Evolutionary conservation across 2,888 invertebrate species (phyloP), one percentile per base, ranked within the genome.

Genomic region (Sycophila texana): DNA sequence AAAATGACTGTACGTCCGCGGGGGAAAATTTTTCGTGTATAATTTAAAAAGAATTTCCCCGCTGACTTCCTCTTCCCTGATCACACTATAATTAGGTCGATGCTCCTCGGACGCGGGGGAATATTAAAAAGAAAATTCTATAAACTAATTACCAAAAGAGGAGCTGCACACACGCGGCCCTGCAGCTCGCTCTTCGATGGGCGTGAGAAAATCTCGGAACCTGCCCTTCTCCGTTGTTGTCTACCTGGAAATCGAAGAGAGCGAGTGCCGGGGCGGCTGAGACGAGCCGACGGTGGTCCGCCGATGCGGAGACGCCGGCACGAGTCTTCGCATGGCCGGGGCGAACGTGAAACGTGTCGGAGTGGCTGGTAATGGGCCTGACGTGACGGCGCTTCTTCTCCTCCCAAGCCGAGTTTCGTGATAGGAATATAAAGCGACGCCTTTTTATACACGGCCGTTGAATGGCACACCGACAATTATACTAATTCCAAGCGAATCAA

Each of bases 321-420:
- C 39, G 7, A 7, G 20, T 14, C 47, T 13, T 5, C 2, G 47
- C 5, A n/a, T 39, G 39, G 30, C 5, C 16, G 39, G 18, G 14
- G 58, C 20, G n/a, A n/a, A 49, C 18, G 65, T 49, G 49, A 66
- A 60, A 49, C 74, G n/a, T 22, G 67, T 55, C 20, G 7, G 49
- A 30, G 63, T 14, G 47, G 5, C 26, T 39, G 10, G 60, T 79
- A 79, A 74, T 79, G 65, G 65, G 51, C 79, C 51, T 74, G 65
- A 79, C 79, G 79, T 79, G 79, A 74, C 79, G 79, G 65, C 73
- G 74, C 79, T 79, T 47, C 70, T 70, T 74, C 74, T 57, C 51
- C 16, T 22, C 13, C 22, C 14, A 20, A 63, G 63, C 30, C 51
- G 30, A 13, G 61, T 63, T 67, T 67, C 79, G 79, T 71, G 79